Evolutionary conservation across 1,140 invertebrate genomes (phyloP), one percentile per base, ranked within the genome.

Genomic region (Hycleus cichorii): DNA sequence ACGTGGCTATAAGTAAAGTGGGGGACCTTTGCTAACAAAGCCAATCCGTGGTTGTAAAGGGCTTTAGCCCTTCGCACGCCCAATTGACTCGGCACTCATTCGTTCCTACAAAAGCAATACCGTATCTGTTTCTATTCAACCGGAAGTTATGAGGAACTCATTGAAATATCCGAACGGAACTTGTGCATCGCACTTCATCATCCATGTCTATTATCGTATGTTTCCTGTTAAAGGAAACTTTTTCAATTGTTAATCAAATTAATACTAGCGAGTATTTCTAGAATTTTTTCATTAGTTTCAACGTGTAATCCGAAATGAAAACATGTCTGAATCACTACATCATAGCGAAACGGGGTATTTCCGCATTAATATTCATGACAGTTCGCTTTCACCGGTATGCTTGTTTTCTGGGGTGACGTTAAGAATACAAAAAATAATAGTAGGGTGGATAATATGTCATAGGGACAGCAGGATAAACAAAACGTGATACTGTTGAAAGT

Each of bases 61-160:
- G 64, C 53, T 59, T 45, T 56, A 50, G 49, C 63, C 64, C 55
- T 61, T 48, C 49, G 60, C 59, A 69, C 63, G 67, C 64, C 67
- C 67, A 69, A 69, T 69, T 69, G 67, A 65, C 65, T 67, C 63
- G 59, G 59, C 62, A 64, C 64, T 52, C 64, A 62, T 57, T 58
- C 57, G 55, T 46, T 57, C 54, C 58, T 59, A 62, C 63, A 62
- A 62, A 60, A 60, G 49, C 40, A 42, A 42, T 42, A 52, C 57
- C 60, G 59, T 58, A 62, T 59, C 61, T 58, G 40, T 45, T 47
- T 58, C 55, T 59, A 58, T 58, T 63, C 60, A 61, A 60, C 67
- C 63, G 65, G 65, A 67, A 67, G 65, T 67, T 67, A 65, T 67
- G 65, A 67, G 60, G 56, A 59, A 60, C 58, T 65, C 63, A 67